These are phyloP conservation scores for Clepsis dumicolana DNA, from an alignment of 2,888 invertebrate species.

Conservation along the genomic window DNA sequence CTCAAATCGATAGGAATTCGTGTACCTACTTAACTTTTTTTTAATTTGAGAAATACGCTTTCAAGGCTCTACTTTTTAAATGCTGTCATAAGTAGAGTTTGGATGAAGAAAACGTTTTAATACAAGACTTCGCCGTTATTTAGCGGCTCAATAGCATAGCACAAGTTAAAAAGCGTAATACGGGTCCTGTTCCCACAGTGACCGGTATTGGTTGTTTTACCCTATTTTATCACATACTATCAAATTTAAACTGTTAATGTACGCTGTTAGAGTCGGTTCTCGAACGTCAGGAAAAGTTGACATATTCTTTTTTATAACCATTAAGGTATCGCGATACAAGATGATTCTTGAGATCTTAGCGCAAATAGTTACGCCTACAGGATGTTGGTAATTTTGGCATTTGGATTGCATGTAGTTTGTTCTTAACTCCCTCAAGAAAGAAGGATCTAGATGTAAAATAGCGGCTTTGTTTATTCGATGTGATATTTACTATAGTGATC, in stretches of 20 bases:
- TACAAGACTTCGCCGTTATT: slow-evolving; percentile 2
- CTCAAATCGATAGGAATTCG: too few relatives aligned
- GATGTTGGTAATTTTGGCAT: slow-evolving; percentile 1
- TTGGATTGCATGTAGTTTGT: background rate
- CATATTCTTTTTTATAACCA: slow-evolving; percentile 24
- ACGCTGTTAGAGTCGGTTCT: slow-evolving; percentile 10
- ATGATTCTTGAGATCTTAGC: slow-evolving; percentile 5
- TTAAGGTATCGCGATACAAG: slow-evolving; percentile 1
- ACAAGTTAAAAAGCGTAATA: slow-evolving; percentile 27
- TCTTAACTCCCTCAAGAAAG: background rate
- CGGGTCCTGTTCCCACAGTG: slow-evolving; percentile 53
- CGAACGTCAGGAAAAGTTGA: background rate
- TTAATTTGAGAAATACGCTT: too few relatives aligned
- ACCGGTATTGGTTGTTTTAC: slow-evolving; percentile 39
- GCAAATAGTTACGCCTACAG: slow-evolving; percentile 8
- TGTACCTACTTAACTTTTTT: too few relatives aligned
- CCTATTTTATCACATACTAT: slow-evolving; percentile 10
- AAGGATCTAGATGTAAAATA: background rate
- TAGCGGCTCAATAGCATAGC: background rate
- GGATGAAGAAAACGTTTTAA: too few relatives aligned
- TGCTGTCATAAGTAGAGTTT: too few relatives aligned
- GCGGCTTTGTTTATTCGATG: background rate
- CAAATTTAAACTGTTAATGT: background rate
- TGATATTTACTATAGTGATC: too few relatives aligned
- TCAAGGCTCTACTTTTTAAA: too few relatives aligned